Base-by-base conservation (phyloP, 2,113 vertebrate species). In the Toxotes chatareus region DNA sequence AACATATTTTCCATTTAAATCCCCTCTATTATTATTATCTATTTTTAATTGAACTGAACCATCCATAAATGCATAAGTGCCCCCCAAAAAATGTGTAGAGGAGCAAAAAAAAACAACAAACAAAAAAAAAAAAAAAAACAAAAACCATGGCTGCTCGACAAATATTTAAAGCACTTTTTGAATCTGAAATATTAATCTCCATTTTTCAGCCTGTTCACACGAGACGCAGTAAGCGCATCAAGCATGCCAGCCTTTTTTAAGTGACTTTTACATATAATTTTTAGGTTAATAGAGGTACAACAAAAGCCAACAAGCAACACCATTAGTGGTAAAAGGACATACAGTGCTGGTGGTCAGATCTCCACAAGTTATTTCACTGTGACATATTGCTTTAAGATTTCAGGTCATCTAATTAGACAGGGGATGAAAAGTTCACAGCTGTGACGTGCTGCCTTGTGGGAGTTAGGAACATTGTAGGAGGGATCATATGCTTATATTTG, bases 321-420 rank as follows among this genome's bases (percentile, higher is more conserved):
- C 21, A 44, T 74, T 61, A 74, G 83, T 44, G 67, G 66, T 17
- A 27, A 83, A 78, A 75, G 81, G 83, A 89, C 79, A 87, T 76
- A 75, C 55, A 63, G 84, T 78, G 14, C 65, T 59, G 68, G 63
- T 67, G 81, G 70, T 86, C 75, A 81, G 79, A 51, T 51, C 87
- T 76, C 69, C 16, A 40, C 27, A 5, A 85, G 77, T 84, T 81
- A 77, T 77, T 88, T 66, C 79, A 62, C 87, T 71, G 78, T 75
- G 80, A 89, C 86, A 83, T 88, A 82, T 82, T 82, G 86, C 82
- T 89, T 83, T 74, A 87, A 86, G 88, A 87, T 90, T 83, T 87
- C 85, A 82, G 84, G 80, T 90, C 86, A 86, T 93, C 88, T 91
- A 94, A 93, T 93, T 89, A 92, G 90, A 89, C 82, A 73, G 84